Evolutionary conservation across 35 echinoderm and acorn worm species (phyloP).

Genomic region (Acanthaster planci): DNA sequence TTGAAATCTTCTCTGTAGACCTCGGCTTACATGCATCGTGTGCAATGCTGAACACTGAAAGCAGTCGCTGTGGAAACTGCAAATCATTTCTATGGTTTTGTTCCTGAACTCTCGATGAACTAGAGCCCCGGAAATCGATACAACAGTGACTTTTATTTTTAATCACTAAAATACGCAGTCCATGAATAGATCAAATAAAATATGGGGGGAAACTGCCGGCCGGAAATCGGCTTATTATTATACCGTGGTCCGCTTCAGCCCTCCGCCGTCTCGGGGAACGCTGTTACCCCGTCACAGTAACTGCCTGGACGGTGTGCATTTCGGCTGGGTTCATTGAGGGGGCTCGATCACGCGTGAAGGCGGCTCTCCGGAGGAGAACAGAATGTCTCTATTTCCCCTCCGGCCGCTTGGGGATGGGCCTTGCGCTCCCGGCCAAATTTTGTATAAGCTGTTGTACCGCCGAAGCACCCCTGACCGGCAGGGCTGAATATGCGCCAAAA

Average conservation of each 20-base stretch:
- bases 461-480: background rate
- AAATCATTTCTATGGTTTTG: background rate
- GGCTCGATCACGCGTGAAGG: background rate
- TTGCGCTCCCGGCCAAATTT: background rate
- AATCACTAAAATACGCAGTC: background rate
- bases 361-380: background rate
- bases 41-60: too few species aligned
- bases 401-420: background rate
- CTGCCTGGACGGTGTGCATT: background rate
- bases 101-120: slow-evolving; percentile 11
- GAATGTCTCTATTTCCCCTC: slow-evolving; percentile 2
- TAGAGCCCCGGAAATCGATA: slow-evolving; percentile 11
- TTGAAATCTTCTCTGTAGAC: too few species aligned
- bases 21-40: too few species aligned
- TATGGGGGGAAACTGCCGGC: background rate
- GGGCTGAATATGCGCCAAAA: background rate
- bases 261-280: background rate
- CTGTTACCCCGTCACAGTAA: background rate
- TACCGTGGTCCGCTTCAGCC: background rate
- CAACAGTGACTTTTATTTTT: background rate
- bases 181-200: background rate
- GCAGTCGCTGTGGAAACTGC: too few species aligned
- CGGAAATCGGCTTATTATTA: background rate
- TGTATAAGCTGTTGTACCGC: background rate
- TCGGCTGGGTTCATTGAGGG: background rate